These are phyloP conservation scores for Drosophila kohkoa DNA, from an alignment of 1,140 invertebrate genomes.

Conservation along the genomic window DNA sequence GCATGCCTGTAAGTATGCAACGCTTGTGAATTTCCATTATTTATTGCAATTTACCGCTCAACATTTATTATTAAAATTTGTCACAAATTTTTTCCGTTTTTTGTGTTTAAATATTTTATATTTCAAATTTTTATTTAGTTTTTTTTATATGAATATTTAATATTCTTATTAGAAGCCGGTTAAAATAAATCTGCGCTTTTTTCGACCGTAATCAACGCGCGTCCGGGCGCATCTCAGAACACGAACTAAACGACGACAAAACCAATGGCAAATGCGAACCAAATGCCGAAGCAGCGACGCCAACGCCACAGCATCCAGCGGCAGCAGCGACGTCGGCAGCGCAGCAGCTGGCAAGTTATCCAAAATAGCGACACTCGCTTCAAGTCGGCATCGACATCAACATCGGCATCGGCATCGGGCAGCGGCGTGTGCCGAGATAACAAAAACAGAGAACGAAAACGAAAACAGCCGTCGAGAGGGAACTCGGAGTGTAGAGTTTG, in stretches of 20 bases:
- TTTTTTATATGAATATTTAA: constrained; percentile 27
- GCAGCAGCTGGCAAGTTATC: constrained; percentile 61
- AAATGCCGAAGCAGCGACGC: constrained; percentile 45
- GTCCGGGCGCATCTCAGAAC: constrained; percentile 81
- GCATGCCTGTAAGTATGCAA: constrained; percentile 62
- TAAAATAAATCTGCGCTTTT: constrained; percentile 37
- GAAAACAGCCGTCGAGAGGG: constrained; percentile 39
- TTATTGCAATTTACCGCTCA: neutral
- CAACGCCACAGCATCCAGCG: constrained; percentile 40
- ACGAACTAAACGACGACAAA: constrained; percentile 78
- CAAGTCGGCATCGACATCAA: constrained; percentile 30
- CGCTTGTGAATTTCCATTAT: neutral
- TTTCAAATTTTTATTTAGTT: constrained; percentile 10
- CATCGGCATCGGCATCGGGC: constrained; percentile 42
- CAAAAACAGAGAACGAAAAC: constrained; percentile 76
- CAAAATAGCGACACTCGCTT: constrained; percentile 66
- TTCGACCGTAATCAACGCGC: constrained; percentile 72
- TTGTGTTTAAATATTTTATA: neutral
- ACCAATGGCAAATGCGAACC: constrained; percentile 55
- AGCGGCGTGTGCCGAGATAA: constrained; percentile 68
- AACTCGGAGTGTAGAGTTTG: constrained; percentile 50
- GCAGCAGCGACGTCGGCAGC: constrained; percentile 12
- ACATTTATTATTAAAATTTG: neutral
- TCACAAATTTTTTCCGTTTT: neutral
- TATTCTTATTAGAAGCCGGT: constrained; percentile 43